These are phyloP conservation scores for Nesidiocoris tenuis DNA, from an alignment of 2,888 invertebrate genomes.

Conservation along the genomic window DNA sequence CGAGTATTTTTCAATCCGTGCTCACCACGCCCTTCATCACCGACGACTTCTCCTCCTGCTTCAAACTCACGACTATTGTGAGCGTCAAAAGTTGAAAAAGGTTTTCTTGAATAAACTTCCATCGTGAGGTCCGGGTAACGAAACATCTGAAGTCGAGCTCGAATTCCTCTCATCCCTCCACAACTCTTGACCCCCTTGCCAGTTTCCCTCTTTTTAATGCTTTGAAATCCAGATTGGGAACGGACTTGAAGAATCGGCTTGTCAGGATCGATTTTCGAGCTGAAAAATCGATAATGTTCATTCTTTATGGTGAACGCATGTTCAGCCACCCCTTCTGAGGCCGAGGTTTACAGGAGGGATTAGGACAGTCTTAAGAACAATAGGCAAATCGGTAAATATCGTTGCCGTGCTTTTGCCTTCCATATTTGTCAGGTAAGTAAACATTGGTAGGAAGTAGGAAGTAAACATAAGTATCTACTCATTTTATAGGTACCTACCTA, in stretches of 20 bases:
- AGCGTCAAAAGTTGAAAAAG: constrained; percentile 25
- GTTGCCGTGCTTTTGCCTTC: too few species aligned
- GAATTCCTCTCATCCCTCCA: background rate
- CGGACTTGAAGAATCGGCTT: background rate
- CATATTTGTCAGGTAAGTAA: too few species aligned
- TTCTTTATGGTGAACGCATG: too few species aligned
- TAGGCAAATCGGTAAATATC: too few species aligned
- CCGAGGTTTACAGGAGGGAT: too few species aligned
- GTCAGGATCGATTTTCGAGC: too few species aligned
- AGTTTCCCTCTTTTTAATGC: background rate
- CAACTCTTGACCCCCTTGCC: background rate
- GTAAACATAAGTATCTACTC: too few species aligned
- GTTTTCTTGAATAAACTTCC: constrained; percentile 28
- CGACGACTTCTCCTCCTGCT: background rate
- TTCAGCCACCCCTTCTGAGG: too few species aligned
- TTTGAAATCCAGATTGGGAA: background rate
- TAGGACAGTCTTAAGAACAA: too few species aligned
- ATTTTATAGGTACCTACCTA: too few species aligned
- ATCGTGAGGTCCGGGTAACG: background rate
- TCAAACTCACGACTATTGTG: background rate
- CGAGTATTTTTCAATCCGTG: constrained; percentile 27
- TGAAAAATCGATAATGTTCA: too few species aligned
- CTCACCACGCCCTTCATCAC: background rate
- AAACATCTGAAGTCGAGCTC: background rate
- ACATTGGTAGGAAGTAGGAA: too few species aligned